These are phyloP conservation scores for Watsonalla cultraria DNA, from an alignment of 2,888 invertebrate species.

Conservation along the genomic window DNA sequence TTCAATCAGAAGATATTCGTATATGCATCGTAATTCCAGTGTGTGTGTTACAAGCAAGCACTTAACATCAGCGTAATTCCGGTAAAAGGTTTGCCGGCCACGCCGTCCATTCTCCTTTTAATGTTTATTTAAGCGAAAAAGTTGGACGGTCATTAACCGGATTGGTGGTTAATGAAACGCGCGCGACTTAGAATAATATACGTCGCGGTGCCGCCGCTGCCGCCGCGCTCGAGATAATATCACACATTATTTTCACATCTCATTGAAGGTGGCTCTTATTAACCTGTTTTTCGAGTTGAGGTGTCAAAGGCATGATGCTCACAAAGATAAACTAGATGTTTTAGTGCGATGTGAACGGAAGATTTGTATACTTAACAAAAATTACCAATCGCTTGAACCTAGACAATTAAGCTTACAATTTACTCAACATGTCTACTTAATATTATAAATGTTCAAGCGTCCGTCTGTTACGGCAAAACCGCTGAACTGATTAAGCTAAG, in stretches of 20 bases:
- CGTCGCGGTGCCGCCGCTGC: conserved; percentile 22
- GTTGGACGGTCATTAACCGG: conserved; percentile 64
- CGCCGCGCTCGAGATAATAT: conserved; percentile 48
- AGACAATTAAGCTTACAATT: no score
- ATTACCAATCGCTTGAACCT: conserved; percentile 13
- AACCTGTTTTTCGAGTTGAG: conserved; percentile 57
- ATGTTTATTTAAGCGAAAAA: conserved; percentile 74
- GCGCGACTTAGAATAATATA: conserved; percentile 51
- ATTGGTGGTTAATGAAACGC: conserved; percentile 66
- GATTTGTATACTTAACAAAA: conserved; percentile 10
- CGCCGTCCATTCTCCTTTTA: conserved; percentile 61
- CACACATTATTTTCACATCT: conserved; percentile 65
- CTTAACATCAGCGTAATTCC: conserved; percentile 65
- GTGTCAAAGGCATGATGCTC: conserved; percentile 53
- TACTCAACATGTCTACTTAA: no score
- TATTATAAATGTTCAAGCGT: no score
- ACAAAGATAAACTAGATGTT: conserved; percentile 47
- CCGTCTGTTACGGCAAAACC: no score
- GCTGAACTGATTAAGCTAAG: no score
- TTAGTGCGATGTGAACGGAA: conserved; percentile 36
- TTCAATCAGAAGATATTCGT: conserved; percentile 16
- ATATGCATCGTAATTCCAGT: conserved; percentile 39
- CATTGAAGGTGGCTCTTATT: conserved; percentile 52
- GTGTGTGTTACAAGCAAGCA: conserved; percentile 52
- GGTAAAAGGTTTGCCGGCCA: conserved; percentile 61